phyloP scores from a whole-genome alignment of 2,888 invertebrate species.

The Melanotus villosus region DNA sequence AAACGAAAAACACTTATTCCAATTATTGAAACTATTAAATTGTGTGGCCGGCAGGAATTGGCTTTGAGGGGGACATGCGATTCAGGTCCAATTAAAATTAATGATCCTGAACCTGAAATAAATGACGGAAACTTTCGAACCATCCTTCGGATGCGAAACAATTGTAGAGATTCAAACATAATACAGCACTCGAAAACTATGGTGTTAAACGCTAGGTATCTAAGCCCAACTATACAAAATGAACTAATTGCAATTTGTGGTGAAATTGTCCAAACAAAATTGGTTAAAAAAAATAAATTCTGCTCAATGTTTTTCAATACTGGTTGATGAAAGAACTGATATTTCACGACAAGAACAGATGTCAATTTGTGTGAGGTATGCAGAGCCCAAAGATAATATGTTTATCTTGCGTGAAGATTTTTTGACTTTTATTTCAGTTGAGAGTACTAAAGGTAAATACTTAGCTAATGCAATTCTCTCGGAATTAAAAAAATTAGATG shows the following conservation, averaged over 20 bases:
- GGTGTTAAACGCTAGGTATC: conserved; percentile 8
- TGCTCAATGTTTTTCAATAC: background rate
- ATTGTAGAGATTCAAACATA: background rate
- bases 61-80: too few relatives aligned
- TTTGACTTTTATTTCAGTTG: background rate
- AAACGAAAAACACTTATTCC: too few relatives aligned
- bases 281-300: background rate
- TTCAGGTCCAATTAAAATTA: too few relatives aligned
- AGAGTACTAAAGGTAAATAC: background rate
- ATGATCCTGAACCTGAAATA: too few relatives aligned
- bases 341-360: conserved; percentile 8
- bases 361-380: conserved; percentile 12
- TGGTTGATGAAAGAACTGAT: conserved; percentile 24
- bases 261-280: background rate
- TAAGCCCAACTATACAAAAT: conserved; percentile 5
- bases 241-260: conserved; percentile 13
- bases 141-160: background rate
- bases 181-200: background rate
- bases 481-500: too few relatives aligned
- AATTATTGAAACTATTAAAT: too few relatives aligned
- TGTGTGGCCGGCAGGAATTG: too few relatives aligned
- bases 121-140: conserved; percentile 10
- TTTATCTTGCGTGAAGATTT: background rate
- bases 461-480: background rate
- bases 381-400: background rate